Evolutionary conservation across 2,113 vertebrate species (phyloP), one percentile per base, ranked within the genome.

Genomic region (Prionailurus viverrinus): DNA sequence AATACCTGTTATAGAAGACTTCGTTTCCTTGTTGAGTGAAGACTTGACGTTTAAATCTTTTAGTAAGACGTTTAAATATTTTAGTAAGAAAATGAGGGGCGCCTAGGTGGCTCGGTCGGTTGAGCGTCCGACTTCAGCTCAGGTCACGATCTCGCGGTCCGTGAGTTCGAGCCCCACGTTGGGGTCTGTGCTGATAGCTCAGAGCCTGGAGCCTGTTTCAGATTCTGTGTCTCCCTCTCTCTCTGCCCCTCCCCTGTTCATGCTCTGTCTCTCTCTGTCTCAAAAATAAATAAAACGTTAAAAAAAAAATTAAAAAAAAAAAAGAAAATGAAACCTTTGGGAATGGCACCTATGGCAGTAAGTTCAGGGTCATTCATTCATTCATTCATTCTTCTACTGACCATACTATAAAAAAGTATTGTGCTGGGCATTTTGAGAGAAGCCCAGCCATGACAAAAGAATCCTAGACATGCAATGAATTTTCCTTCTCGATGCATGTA

Each of bases 21-120:
- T 88, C 71, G 39, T 83, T 69, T 92, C 61, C 25, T 39, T 80
- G 41, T 65, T 41, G 79, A 63, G 78, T 66, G 74, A 78, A 95
- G 78, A 85, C 71, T 41, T 68, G n/a, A 31, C 51, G 63, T 85
- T 94, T 95, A 81, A 92, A 74, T 84, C 78, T 63, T 71, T 41
- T 41, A 41, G 41, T 41, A 41, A 41, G 41, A 41, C 41, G 41
- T 41, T 41, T 41, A 41, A 41, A 41, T 41, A 41, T 41, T 39
- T 66, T 58, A 39, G 23, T 5, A 66, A 95, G 39, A 39, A 39
- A 39, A 39, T 39, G 39, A 39, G 39, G 39, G 39, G 39, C 39
- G 39, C 39, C 39, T 39, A 39, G 39, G 39, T 39, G 39, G 4
- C 39, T 39, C 39, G 39, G 39, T 39, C 39, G 39, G 39, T 39